Evolutionary conservation across 2,113 vertebrate species (phyloP).

Genomic region (Dromas ardeola): DNA sequence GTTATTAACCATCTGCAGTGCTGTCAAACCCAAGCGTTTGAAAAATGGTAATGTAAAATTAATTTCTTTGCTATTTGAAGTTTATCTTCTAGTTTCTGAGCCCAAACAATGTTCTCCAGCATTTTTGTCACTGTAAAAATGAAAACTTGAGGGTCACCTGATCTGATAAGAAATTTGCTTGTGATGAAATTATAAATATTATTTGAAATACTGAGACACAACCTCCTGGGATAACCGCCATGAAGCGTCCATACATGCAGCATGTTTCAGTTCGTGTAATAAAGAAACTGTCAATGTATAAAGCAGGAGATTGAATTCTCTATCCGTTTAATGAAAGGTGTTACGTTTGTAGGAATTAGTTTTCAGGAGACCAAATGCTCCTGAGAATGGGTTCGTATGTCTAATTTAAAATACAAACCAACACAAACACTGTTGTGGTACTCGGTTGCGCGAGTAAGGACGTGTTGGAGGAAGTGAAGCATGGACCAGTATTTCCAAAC

Average conservation of each 20-base stretch:
- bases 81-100: background rate
- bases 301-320: background rate
- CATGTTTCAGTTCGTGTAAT: background rate
- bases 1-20: background rate
- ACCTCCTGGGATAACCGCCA: background rate
- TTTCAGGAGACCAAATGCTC: background rate
- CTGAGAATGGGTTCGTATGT: background rate
- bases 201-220: background rate
- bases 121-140: background rate
- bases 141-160: background rate
- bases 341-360: background rate
- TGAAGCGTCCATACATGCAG: background rate
- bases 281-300: background rate
- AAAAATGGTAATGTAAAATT: background rate
- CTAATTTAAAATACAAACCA: background rate
- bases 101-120: background rate
- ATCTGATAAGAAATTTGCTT: background rate
- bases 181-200: background rate
- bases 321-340: background rate
- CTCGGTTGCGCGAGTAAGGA: background rate
- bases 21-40: background rate
- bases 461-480: background rate
- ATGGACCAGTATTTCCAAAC: fast-evolving
- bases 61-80: background rate
- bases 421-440: background rate